Evolutionary conservation across 2,797 vertebrate genomes (phyloP).

Genomic region (Anguilla anguilla): DNA sequence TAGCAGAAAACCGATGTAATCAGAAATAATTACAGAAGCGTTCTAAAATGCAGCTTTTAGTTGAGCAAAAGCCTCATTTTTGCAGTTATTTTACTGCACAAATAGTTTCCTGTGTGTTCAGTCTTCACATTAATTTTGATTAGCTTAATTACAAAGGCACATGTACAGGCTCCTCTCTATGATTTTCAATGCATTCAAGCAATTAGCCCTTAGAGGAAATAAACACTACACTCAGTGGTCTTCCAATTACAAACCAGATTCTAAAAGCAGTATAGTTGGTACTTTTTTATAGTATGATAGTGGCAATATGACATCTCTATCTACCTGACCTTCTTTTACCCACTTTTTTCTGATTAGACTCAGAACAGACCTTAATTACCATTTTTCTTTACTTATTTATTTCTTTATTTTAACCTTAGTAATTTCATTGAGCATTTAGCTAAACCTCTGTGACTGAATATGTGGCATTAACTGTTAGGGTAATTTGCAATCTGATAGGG

Average conservation of each 20-base stretch:
- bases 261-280: background rate
- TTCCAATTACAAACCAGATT: background rate
- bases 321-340: background rate
- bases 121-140: constrained; percentile 11
- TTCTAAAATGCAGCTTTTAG: constrained; percentile 13
- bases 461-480: background rate
- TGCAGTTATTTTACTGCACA: background rate
- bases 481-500: background rate
- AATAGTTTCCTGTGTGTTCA: background rate
- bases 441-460: background rate
- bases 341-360: background rate
- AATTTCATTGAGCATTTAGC: background rate
- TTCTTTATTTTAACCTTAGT: background rate
- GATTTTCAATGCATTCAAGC: background rate
- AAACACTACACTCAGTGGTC: background rate
- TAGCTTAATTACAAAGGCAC: background rate
- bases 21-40: background rate
- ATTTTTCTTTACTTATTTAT: background rate
- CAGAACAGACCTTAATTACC: background rate
- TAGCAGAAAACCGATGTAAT: background rate
- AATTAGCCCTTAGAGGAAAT: background rate
- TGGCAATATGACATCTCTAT: background rate
- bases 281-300: background rate
- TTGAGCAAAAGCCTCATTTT: background rate
- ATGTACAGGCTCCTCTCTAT: background rate